Evolutionary conservation across 53 echinoderm and acorn worm genomes (phyloP), one percentile per base, ranked within the genome.

Genomic region (Henricia sp.): DNA sequence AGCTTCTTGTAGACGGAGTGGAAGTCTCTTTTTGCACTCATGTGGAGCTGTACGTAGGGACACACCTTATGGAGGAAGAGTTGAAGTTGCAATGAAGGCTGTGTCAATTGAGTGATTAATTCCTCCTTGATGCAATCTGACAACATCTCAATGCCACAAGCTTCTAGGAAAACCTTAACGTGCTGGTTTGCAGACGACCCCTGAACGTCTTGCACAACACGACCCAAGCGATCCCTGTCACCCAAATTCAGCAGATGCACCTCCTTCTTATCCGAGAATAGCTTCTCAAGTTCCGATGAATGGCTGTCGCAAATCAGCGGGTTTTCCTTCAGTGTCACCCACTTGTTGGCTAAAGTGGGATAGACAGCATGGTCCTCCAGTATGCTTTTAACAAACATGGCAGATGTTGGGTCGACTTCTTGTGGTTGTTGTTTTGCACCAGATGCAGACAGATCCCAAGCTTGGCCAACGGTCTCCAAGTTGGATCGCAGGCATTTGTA

Each of bases 61-160:
- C 77, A 85, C 26, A 90, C 50, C 1, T 78, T 39, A 65, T 86
- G 71, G 40, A 90, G 51, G 52, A 90, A 70, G 10, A 67, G 56
- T 39, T 83, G 80, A 2, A 90, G 63, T 21, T 26, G 36, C 17
- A 59, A 53, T 51, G 86, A 86, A 14, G 86, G 71, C 56, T 80
- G 50, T 24, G 65, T 55, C 20, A 77, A 30, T 10, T 62, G 71
- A 0, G 85, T 70, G 41, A 90, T 65, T 16, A 78, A 78, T 56
- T 90, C 90, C 21, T 78, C 70, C 43, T 90, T 63, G 8, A 90
- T 51, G 52, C 80, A 90, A 14, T 90, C 82, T n/a, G 59, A 58
- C 16, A 90, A 63, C 44, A 27, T 59, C 77, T 75, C 69, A 16
- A 90, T 51, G 23, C 50, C 80, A 72, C 90, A 90, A 10, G 64